Percentiles rank a stretch among this genome's conserved stretches.
These are phyloP conservation scores for Volucella inflata DNA, from an alignment of 2,888 invertebrate species.

Conservation along the genomic window DNA sequence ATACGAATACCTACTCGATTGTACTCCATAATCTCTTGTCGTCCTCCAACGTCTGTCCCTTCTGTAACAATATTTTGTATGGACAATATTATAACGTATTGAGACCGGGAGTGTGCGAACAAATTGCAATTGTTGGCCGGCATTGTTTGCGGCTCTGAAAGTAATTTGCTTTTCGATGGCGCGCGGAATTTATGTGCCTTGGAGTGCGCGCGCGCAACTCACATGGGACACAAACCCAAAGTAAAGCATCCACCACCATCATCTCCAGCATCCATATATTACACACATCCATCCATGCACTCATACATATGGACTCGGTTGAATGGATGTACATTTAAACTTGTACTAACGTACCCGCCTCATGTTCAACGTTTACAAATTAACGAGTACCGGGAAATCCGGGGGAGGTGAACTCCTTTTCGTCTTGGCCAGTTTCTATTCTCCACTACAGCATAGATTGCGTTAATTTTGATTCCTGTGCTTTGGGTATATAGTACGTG, in stretches of 20 bases:
- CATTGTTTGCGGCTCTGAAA: slow-evolving; percentile 80
- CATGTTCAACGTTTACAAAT: slow-evolving; percentile 74
- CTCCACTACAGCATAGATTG: slow-evolving; percentile 38
- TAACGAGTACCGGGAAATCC: slow-evolving; percentile 65
- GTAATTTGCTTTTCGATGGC: slow-evolving; percentile 77
- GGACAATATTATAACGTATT: slow-evolving; percentile 67
- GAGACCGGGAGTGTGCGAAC: slow-evolving; percentile 81
- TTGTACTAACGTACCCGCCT: slow-evolving; percentile 7
- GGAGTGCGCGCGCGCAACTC: slow-evolving; percentile 52
- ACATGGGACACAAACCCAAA: slow-evolving; percentile 34
- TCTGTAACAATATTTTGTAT: slow-evolving; percentile 4
- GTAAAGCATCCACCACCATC: slow-evolving; percentile 35
- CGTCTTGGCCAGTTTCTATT: slow-evolving; percentile 50
- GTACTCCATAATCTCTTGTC: background rate
- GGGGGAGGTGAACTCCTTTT: slow-evolving; percentile 38
- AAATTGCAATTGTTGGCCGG: slow-evolving; percentile 84
- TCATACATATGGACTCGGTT: no score
- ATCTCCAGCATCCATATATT: slow-evolving; percentile 27
- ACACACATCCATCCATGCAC: slow-evolving; percentile 16
- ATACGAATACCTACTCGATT: background rate
- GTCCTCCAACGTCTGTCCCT: background rate
- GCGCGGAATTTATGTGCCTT: slow-evolving; percentile 60
- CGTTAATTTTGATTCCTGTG: slow-evolving; percentile 67
- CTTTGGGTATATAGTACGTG: slow-evolving; percentile 52
- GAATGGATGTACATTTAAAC: no score